These are phyloP conservation scores for Lasioglossum albipes DNA, from an alignment of 1,140 invertebrate genomes.

Conservation along the genomic window DNA sequence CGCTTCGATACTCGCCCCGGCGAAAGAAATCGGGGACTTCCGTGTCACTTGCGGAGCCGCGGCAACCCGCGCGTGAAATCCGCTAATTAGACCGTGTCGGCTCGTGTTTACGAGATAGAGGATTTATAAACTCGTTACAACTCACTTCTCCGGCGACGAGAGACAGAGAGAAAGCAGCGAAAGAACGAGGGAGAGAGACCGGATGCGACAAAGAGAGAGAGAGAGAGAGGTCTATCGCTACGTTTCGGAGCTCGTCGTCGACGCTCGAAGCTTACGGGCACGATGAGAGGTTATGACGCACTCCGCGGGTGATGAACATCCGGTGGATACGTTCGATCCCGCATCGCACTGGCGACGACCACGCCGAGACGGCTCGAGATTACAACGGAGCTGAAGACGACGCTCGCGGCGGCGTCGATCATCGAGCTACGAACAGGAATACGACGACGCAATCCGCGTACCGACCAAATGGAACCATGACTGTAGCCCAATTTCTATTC, in stretches of 20 bases:
- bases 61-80: neutral
- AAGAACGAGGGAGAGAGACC: too few relatives aligned
- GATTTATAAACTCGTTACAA: slow-evolving; percentile 2
- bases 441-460: slow-evolving; percentile 16
- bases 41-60: neutral
- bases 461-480: slow-evolving; percentile 39
- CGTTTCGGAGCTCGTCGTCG: neutral
- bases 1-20: neutral
- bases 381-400: too few relatives aligned
- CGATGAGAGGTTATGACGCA: slow-evolving; percentile 32
- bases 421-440: slow-evolving; percentile 5
- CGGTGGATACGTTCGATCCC: neutral
- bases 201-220: too few relatives aligned
- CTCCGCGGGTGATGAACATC: neutral
- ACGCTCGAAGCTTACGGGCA: slow-evolving; percentile 1
- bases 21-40: neutral
- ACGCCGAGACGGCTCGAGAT: too few relatives aligned
- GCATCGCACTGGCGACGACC: neutral
- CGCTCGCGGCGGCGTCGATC: neutral
- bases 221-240: neutral
- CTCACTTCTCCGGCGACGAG: neutral
- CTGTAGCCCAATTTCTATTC: slow-evolving; percentile 42
- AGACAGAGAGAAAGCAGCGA: too few relatives aligned
- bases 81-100: slow-evolving; percentile 14
- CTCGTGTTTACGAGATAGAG: neutral